Evolutionary conservation across 2,113 vertebrate species (phyloP).

Genomic region (Prunella fulvescens): DNA sequence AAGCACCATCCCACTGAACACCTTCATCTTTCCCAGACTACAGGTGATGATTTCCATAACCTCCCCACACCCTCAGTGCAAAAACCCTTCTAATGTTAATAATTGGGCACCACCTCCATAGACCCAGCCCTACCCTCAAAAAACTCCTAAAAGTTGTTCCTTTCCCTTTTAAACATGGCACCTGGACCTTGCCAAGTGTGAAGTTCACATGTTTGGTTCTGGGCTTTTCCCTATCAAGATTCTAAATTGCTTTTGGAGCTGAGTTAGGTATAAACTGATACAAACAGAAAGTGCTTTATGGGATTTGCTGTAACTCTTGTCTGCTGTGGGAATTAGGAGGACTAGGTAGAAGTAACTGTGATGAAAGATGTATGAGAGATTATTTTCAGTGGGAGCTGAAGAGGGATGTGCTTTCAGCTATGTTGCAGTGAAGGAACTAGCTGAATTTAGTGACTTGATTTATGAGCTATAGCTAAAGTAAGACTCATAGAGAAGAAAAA

Average conservation of each 20-base stretch:
- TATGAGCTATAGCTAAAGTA: not conserved
- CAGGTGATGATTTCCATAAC: not conserved
- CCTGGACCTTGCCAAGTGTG: not conserved
- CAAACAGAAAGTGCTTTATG: not conserved
- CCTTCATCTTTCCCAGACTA: not conserved
- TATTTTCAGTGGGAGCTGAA: not conserved
- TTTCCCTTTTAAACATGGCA: not conserved
- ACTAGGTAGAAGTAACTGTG: not conserved
- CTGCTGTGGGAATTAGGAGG: not conserved
- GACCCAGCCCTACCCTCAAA: not conserved
- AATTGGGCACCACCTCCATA: not conserved
- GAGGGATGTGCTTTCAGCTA: not conserved
- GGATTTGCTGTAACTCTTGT: not conserved
- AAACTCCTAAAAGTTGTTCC: not conserved
- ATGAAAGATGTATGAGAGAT: not conserved
- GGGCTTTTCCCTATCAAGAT: not conserved
- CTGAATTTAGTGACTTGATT: not conserved
- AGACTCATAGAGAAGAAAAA: not conserved
- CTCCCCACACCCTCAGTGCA: not conserved
- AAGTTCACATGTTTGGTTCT: not conserved
- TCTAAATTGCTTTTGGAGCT: not conserved
- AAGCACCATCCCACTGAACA: not conserved
- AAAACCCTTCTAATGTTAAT: not conserved
- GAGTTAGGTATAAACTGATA: not conserved
- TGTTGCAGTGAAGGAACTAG: not conserved